Conservation (phyloP, 2,888 invertebrate species). For the Pristionchus fissidentatus region DNA sequence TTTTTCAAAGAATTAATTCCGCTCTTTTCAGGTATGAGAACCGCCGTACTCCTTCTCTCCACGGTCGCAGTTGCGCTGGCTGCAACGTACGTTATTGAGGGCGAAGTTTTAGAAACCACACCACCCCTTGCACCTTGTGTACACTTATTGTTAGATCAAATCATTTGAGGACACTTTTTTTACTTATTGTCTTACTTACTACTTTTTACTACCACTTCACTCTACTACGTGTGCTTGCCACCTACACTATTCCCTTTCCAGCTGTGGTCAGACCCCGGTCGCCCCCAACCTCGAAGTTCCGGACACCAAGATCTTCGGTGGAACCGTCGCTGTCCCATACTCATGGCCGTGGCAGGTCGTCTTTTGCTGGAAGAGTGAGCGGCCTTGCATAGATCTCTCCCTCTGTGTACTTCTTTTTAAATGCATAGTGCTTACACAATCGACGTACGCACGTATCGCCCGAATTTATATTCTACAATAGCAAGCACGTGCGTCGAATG, state of each 20-base stretch:
- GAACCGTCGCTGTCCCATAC: background rate
- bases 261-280: background rate
- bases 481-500: too few species aligned
- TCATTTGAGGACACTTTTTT: too few species aligned
- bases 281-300: background rate
- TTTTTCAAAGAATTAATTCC: too few species aligned
- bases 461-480: too few species aligned
- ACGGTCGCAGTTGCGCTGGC: background rate
- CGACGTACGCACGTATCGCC: too few species aligned
- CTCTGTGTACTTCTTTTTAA: too few species aligned
- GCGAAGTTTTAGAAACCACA: background rate
- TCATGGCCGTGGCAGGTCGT: slow-evolving; percentile 46
- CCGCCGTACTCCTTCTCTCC: background rate
- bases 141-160: too few species aligned
- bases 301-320: slow-evolving; percentile 39
- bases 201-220: too few species aligned
- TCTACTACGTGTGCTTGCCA: too few species aligned
- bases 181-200: too few species aligned
- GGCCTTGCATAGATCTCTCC: background rate
- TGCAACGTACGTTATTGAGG: background rate
- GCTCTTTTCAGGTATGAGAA: background rate
- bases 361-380: background rate
- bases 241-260: too few species aligned
- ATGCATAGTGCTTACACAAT: too few species aligned
- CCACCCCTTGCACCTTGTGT: background rate